Base-by-base conservation (phyloP, 30 jellyfish, hydroid and myxozoan genomes). In the Aurelia sp. region DNA sequence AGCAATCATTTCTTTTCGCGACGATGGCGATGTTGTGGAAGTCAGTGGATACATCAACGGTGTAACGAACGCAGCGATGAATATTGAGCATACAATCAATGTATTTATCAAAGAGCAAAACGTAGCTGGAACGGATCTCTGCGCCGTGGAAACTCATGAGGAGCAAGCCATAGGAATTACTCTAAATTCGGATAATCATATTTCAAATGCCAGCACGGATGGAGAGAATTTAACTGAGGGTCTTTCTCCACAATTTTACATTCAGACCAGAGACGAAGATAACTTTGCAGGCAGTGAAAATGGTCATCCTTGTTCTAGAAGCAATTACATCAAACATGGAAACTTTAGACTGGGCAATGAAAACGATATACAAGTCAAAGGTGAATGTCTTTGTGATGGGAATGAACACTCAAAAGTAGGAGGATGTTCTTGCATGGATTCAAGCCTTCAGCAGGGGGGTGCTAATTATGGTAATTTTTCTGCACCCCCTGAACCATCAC, bases 31-130 rank as follows among this genome's bases (percentile, higher is more conserved):
- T 50, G 57, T 84, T 30, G 97, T 94, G 33, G 98, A 94, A 84
- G 89, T 94, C 68, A 76, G 97, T 83, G 98, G 98, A 38, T 90
- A 96, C 57, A 94, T 94, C 84, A 74, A 95, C 47, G 92, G 97
- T 62, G 98, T 94, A 13, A 94, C 98, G 20, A 94, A 89, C 71
- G 98, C 98, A 19, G 90, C 95, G 13, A 72, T 77, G 88, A 81
- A 66, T 73, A 72, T 94, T 33, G 98, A 94, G 71, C 90, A 84
- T 27, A 66, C 88, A 24, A 90, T 94, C 63, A 88, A 89, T 81
- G 61, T 80, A 81, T 94, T 94, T 82, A 33, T 94, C 47, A 77
- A 82, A 53, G 79, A 73, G 59, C 97, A 82, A 63, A 50, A 64
- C 89, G 20, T 78, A 77, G 90, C 71, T 63, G 87, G 91, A 88